phyloP scores from a whole-genome alignment of 2,888 invertebrate species.

The Lycia hirtaria region DNA sequence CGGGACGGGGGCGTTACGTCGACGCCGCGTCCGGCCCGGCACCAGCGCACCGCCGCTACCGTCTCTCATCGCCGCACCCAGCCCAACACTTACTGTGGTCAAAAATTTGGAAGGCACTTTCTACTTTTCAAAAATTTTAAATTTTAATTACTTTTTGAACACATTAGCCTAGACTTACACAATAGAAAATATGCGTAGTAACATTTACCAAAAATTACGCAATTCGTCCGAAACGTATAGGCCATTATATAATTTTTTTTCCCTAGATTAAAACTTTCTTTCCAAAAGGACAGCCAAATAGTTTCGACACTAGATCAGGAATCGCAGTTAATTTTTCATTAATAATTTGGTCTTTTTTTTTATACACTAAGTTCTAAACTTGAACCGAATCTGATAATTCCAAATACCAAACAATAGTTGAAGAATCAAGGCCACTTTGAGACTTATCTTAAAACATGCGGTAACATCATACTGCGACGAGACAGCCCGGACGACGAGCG shows the following conservation, averaged over 20 bases:
- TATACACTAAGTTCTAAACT: conserved; percentile 82
- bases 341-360: conserved; percentile 82
- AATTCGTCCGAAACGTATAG: conserved; percentile 83
- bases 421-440: conserved; percentile 85
- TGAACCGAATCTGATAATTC: conserved; percentile 79
- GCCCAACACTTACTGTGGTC: conserved; percentile 87
- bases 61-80: conserved; percentile 80
- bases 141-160: conserved; percentile 88
- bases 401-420: conserved; percentile 79
- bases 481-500: conserved; percentile 52
- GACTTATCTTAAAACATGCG: conserved; percentile 78
- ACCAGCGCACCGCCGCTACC: conserved; percentile 42
- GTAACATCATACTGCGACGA: conserved; percentile 72
- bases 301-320: conserved; percentile 79
- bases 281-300: conserved; percentile 84
- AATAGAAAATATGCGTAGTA: conserved; percentile 86
- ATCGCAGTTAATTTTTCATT: conserved; percentile 75
- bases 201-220: conserved; percentile 84
- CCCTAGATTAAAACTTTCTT: conserved; percentile 75
- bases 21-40: conserved; percentile 42
- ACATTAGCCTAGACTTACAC: conserved; percentile 89
- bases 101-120: conserved; percentile 92
- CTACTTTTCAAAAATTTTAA: conserved; percentile 87
- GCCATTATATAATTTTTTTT: conserved; percentile 78
- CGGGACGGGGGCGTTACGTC: too few species aligned